phyloP scores from a whole-genome alignment of 92 coral and sea anemone species.

The Zoanthus sansibaricus region DNA sequence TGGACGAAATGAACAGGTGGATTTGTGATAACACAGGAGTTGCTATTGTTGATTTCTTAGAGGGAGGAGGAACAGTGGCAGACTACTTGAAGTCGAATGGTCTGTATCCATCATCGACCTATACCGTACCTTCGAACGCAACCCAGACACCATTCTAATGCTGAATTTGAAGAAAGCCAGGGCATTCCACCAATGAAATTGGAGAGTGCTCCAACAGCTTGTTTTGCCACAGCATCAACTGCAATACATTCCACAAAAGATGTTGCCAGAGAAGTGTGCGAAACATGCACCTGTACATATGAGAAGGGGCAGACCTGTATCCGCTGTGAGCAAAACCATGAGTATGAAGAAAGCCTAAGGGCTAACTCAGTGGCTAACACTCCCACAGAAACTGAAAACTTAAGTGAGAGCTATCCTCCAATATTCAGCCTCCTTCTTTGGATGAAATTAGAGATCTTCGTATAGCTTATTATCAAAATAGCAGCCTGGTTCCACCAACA shows the following conservation, averaged over 20 bases:
- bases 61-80: constrained; percentile 54
- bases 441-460: not conserved
- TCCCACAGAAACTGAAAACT: not conserved
- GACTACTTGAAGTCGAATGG: constrained; percentile 61
- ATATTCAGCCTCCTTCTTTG: not conserved
- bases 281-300: constrained; percentile 30
- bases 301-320: constrained; percentile 25
- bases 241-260: constrained; percentile 8
- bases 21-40: constrained; percentile 54
- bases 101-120: constrained; percentile 60
- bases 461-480: not conserved
- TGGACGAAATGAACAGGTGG: constrained; percentile 45
- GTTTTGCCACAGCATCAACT: constrained; percentile 10
- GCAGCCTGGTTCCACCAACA: not conserved
- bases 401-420: constrained; percentile 1
- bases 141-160: constrained; percentile 19
- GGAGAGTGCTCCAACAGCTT: not conserved
- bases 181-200: not conserved
- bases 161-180: constrained; percentile 28
- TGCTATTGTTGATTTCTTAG: constrained; percentile 50
- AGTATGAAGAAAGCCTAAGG: constrained; percentile 46
- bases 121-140: constrained; percentile 58
- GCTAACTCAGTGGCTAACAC: constrained; percentile 16
- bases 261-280: constrained; percentile 38
- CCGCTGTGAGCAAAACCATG: constrained; percentile 53